Percentiles rank a stretch among this genome's conserved stretches.
These are phyloP conservation scores for Chelon labrosus DNA, from an alignment of 2,797 vertebrate genomes.

Conservation along the genomic window DNA sequence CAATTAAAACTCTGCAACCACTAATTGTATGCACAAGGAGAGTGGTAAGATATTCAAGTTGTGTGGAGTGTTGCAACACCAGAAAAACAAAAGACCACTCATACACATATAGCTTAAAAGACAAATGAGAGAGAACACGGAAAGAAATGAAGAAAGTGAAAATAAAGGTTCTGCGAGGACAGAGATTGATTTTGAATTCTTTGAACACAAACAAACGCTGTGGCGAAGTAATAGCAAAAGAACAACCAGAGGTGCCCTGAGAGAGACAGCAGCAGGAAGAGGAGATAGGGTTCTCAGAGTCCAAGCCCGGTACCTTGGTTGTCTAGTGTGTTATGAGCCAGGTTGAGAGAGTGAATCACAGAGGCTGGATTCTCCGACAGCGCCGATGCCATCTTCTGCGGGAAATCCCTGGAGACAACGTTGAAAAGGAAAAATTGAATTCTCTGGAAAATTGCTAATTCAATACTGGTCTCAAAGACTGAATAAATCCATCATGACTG, in stretches of 20 bases:
- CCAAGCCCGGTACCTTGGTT: slow-evolving; percentile 87
- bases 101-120: slow-evolving; percentile 21
- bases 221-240: slow-evolving; percentile 23
- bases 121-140: slow-evolving; percentile 23
- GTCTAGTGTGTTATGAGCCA: slow-evolving; percentile 93
- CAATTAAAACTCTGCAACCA: neutral
- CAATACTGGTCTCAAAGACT: neutral
- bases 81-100: slow-evolving; percentile 26
- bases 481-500: slow-evolving; percentile 5
- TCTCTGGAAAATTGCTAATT: slow-evolving; percentile 10
- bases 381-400: slow-evolving; percentile 92
- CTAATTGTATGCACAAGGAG: too few relatives aligned
- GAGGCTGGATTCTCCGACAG: slow-evolving; percentile 92
- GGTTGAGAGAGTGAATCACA: slow-evolving; percentile 91
- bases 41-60: slow-evolving; percentile 2
- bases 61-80: slow-evolving; percentile 1
- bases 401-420: slow-evolving; percentile 87
- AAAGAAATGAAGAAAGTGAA: slow-evolving; percentile 10
- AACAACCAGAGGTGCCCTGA: slow-evolving; percentile 33
- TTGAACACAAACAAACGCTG: slow-evolving; percentile 55
- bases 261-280: slow-evolving; percentile 27
- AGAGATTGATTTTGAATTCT: slow-evolving; percentile 51
- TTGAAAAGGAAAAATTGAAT: slow-evolving; percentile 26
- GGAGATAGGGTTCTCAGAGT: slow-evolving; percentile 30
- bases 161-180: slow-evolving; percentile 31